Evolutionary conservation across 2,888 invertebrate species (phyloP), one percentile per base, ranked within the genome.

Genomic region (Oscheius onirici): DNA sequence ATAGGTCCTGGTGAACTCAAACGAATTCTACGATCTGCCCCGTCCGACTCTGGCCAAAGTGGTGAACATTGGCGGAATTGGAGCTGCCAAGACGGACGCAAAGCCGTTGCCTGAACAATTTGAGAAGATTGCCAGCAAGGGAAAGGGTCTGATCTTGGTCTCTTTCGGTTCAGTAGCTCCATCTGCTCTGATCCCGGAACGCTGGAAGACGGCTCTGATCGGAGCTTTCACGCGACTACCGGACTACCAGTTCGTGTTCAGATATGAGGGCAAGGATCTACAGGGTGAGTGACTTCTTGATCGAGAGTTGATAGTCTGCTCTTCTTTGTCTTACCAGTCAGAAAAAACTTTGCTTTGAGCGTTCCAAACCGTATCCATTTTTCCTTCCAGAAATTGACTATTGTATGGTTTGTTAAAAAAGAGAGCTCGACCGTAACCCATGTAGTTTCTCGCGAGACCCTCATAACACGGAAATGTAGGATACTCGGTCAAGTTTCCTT

Each of bases 41-140:
- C 63, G 76, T 15, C 82, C 82, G 3, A 79, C 73, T 5, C 63
- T 82, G 26, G 79, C 74, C 65, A 82, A 82, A 55, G 63, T 73
- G 22, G 68, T 82, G 43, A 75, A 82, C 58, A 79, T 82, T 58
- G 82, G 82, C 15, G 82, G 82, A 20, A 34, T 82, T 11, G 82
- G 82, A 22, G 76, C 78, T 71, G 69, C 67, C 26, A 55, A 61
- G 44, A 71, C 54, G 17, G 70, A 73, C 26, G 68, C 73, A 0
- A 73, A 77, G 44, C 76, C 79, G 22, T 68, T 79, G 34, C 55
- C 73, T 13, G 60, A 60, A 49, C 67, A 80, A 6, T 83, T 77
- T 74, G 63, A 77, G 51, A 74, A 76, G 22, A 73, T 84, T n/a
- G 72, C 73, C 2, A 71, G 69, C 34, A 70, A 72, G 11, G 74